Evolutionary conservation across 2,888 invertebrate genomes (phyloP).

Genomic region (Pandemis cinnamomeana): DNA sequence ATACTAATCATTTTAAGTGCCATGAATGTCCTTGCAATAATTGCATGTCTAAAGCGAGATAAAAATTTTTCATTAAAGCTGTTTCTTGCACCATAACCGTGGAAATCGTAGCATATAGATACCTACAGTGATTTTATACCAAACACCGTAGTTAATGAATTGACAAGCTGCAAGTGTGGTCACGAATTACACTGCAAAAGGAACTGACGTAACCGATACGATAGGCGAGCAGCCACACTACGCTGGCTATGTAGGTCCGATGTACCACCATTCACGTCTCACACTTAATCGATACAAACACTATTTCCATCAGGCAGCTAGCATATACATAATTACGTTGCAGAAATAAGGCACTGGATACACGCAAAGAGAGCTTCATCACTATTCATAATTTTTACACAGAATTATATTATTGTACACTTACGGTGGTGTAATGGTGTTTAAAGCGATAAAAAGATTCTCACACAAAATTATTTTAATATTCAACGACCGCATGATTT

Average conservation of each 20-base stretch:
- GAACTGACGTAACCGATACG: conserved; percentile 68
- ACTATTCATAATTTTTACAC: background rate
- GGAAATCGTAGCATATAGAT: background rate
- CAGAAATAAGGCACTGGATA: conserved; percentile 30
- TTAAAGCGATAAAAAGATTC: conserved; percentile 10
- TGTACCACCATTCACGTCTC: conserved; percentile 55
- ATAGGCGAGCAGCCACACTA: conserved; percentile 67
- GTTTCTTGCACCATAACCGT: background rate
- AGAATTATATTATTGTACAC: background rate
- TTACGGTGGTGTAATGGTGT: background rate
- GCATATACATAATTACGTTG: conserved; percentile 47
- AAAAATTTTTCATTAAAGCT: background rate
- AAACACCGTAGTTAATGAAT: conserved; percentile 12
- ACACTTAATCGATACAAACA: conserved; percentile 52
- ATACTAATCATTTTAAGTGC: too few relatives aligned
- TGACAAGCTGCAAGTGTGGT: conserved; percentile 19
- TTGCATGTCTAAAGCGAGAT: background rate
- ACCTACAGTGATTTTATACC: conserved; percentile 3
- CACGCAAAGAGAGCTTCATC: conserved; percentile 27
- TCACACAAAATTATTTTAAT: conserved; percentile 67
- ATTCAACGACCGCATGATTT: conserved; percentile 67
- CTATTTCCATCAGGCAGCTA: conserved; percentile 41
- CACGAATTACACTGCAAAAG: conserved; percentile 47
- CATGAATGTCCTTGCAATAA: too few relatives aligned
- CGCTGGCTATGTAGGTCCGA: conserved; percentile 71